Evolutionary conservation across 64 coral and sea anemone species (phyloP), one percentile per base, ranked within the genome.

Genomic region (Dendrophyllia cribrosa): DNA sequence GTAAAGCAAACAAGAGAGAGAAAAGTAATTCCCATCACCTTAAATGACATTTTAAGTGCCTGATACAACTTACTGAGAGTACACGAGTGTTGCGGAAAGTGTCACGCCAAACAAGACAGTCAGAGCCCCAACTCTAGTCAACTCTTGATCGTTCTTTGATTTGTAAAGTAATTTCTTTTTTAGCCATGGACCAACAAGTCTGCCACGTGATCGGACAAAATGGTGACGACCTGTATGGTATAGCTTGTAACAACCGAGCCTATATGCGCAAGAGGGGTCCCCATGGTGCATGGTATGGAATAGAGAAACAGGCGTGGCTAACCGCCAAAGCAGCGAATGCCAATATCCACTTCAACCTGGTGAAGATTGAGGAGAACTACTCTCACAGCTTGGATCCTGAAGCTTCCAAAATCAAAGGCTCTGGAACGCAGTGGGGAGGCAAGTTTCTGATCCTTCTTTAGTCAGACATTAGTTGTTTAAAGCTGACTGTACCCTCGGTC

Each of bases 161-260:
- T 34, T 34, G 34, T 34, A 34, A 34, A 34, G 34, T 34, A 34
- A 34, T 34, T 1, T 34, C 2, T 34, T 6, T 59, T 34, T 72
- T 58, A 95, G 93, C 94, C 1, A 72, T 95, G 58, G 79, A 88
- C 49, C 74, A 86, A 63, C 74, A 79, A 86, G 94, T 95, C 8
- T 72, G 89, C 25, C 56, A 79, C 77, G 55, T 95, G 3, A 95
- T 95, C 53, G 94, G 88, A 24, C 76, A 79, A 22, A 53, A 63
- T 80, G 51, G 56, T 5, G 43, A 82, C 26, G 78, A 79, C n/a
- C 16, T 95, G 62, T 95, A 88, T 68, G 94, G 87, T 9, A 91
- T 95, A 53, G 89, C 77, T 3, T 72, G 70, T 3, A 95, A 95
- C 76, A 88, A 82, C 50, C 23, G 55, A 14, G 83, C 88, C n/a